Evolutionary conservation across 2,888 invertebrate species (phyloP).

Genomic region (Synanthedon formicaeformis): DNA sequence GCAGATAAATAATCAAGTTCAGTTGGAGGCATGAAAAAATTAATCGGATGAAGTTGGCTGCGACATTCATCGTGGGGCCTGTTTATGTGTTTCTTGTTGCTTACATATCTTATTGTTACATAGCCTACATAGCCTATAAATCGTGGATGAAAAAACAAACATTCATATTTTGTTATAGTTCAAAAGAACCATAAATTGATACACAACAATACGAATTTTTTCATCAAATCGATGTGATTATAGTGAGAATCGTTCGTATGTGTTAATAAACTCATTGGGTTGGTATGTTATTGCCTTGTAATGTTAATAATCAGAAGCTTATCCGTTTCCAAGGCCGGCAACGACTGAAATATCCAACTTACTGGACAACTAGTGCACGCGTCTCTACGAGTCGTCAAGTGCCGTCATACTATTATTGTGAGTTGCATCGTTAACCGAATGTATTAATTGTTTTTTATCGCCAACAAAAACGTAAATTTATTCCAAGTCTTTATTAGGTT

Average conservation of each 20-base stretch:
- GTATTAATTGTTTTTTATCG: not conserved
- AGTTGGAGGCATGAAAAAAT: constrained; percentile 34
- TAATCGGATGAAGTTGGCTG: constrained; percentile 28
- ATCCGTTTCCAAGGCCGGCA: not conserved
- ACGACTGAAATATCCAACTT: not conserved
- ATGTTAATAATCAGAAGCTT: constrained; percentile 4
- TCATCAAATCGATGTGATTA: not conserved
- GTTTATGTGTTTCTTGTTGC: constrained; percentile 21
- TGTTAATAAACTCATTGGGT: constrained; percentile 12
- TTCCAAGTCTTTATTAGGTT: not conserved
- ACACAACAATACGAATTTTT: not conserved
- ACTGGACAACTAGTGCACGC: constrained; percentile 5
- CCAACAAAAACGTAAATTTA: not conserved
- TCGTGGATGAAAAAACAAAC: constrained; percentile 18
- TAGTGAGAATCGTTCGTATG: not conserved
- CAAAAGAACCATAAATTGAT: not conserved
- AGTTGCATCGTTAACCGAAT: constrained; percentile 5
- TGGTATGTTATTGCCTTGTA: constrained; percentile 8
- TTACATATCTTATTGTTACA: constrained; percentile 20
- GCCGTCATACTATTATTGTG: constrained; percentile 5
- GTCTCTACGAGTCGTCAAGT: constrained; percentile 3
- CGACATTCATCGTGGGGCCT: constrained; percentile 26
- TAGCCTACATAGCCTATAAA: constrained; percentile 8
- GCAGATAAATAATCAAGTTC: constrained; percentile 43
- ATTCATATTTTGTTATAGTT: constrained; percentile 13